phyloP scores from a whole-genome alignment of 35 echinoderm and acorn worm species.

The Lytechinus pictus region DNA sequence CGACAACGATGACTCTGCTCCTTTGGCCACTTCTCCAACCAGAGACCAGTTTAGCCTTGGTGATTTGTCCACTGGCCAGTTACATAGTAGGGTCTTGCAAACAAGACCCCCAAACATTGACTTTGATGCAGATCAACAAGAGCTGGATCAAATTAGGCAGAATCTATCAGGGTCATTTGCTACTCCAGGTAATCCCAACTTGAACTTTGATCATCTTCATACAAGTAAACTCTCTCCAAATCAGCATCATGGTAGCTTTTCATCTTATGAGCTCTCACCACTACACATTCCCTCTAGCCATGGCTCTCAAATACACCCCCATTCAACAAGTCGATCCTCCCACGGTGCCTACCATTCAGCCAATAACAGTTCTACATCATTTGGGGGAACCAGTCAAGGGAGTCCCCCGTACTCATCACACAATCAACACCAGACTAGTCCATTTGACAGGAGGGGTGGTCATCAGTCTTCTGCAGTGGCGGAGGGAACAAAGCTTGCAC shows the following conservation, averaged over 20 bases:
- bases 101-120: neutral
- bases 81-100: neutral
- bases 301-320: neutral
- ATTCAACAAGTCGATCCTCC: neutral
- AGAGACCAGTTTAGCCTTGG: neutral
- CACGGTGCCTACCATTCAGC: neutral
- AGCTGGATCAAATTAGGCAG: slow-evolving; percentile 20
- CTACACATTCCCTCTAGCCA: neutral
- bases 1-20: slow-evolving; percentile 45
- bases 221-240: neutral
- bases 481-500: neutral
- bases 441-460: slow-evolving; percentile 13
- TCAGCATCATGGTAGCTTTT: neutral
- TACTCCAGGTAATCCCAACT: neutral
- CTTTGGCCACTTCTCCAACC: neutral
- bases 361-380: slow-evolving; percentile 23
- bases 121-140: slow-evolving; percentile 18
- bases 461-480: neutral
- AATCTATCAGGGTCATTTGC: neutral
- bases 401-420: neutral
- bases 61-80: neutral
- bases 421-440: neutral
- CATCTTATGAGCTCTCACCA: neutral
- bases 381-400: neutral
- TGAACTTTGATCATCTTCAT: neutral